phyloP scores from a whole-genome alignment of 2,113 vertebrate species.

The Panurus biarmicus region DNA sequence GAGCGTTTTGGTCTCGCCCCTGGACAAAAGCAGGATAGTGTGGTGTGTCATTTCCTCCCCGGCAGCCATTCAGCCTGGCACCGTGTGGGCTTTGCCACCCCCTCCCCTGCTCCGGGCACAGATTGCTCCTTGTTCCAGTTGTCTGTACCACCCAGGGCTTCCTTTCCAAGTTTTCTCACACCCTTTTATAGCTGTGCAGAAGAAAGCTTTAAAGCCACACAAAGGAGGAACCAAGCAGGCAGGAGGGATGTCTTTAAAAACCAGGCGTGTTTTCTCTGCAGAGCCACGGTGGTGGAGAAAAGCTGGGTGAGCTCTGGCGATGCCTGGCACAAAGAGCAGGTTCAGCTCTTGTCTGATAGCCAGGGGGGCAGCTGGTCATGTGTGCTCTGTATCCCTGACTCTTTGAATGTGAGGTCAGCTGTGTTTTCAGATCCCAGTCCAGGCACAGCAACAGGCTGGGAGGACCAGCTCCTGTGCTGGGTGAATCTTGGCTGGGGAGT shows the following conservation, averaged over 20 bases:
- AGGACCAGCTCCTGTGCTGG: fast-evolving
- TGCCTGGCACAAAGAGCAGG: fast-evolving
- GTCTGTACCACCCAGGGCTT: conserved; percentile 54
- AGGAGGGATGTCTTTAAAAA: background rate
- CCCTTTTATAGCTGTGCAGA: conserved; percentile 5
- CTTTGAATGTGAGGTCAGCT: background rate
- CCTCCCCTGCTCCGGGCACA: conserved; percentile 32
- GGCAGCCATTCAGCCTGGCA: conserved; percentile 26
- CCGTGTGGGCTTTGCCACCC: conserved; percentile 8
- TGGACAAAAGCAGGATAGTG: conserved; percentile 56
- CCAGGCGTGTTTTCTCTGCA: background rate
- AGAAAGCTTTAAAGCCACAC: background rate
- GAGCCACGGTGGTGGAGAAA: fast-evolving
- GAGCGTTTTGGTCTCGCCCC: background rate
- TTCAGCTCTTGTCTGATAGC: background rate
- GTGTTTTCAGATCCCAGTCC: background rate
- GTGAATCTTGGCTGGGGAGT: background rate
- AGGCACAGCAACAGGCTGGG: background rate
- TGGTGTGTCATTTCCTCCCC: conserved; percentile 51
- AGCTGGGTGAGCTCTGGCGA: background rate
- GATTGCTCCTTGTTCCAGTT: conserved; percentile 51
- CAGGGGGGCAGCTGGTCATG: background rate
- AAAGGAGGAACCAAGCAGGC: background rate
- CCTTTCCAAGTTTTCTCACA: conserved; percentile 61
- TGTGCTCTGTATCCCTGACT: background rate